Base-by-base conservation (phyloP, 2,113 vertebrate genomes). In the Sisor rabdophorus region DNA sequence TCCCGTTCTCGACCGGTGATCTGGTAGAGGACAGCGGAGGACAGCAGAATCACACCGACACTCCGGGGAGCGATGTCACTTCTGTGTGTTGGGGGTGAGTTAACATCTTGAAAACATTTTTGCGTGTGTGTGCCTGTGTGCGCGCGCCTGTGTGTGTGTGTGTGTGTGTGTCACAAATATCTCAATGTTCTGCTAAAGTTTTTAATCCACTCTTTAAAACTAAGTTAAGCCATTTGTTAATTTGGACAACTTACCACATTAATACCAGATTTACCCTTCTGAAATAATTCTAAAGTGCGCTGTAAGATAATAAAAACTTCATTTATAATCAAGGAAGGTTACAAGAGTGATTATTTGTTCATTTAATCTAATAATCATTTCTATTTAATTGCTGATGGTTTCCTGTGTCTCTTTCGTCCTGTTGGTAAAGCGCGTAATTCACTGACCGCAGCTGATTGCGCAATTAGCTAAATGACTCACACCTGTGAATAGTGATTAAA, bases 61-160 rank as follows among this genome's bases (percentile, higher is more conserved):
- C 79, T 78, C 83, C 77, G 48, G 56, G 64, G 79, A 87, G 89
- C 87, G 86, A 95, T 95, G 94, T 95, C 94, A 87, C 92, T 95
- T 84, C 92, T 95, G 24, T 95, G 94, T 83, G 94, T 95, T 67
- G 92, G 94, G 93, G 94, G 94, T 95, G 54, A 55, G 71, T 74
- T 48, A 71, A 15, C 19, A 48, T 26, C 7, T 48, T 10, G 0
- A 16, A 9, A 16, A 67, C 9, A 48, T 17, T 67, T 13, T n/a
- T 28, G 47, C 50, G 36, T 69, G 77, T 2, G 63, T 44, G 69
- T 22, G 6, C 28, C 55, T 68, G 5, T 2, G 1, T 67, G 15
- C 26, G 44, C 26, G 44, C 48, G 44, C 26, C 13, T 47, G 40
- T 17, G 40, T 26, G 64, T 50, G 64, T 67, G 60, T 63, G 30